Conservation (phyloP, 2,113 vertebrate genomes). For the Haemorhous mexicanus region DNA sequence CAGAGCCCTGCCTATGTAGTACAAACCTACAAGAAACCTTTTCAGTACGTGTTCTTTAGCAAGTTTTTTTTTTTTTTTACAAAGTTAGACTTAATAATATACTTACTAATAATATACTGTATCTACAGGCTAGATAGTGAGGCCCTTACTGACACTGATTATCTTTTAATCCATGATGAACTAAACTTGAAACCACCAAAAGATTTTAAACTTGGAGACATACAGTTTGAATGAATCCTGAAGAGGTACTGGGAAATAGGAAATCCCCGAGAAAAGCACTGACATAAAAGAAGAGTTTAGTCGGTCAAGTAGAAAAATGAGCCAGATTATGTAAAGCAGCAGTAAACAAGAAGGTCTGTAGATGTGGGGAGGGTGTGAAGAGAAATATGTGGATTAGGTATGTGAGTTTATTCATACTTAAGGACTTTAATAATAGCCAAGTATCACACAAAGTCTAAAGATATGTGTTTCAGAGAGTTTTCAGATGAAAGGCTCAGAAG, state of each 20-base stretch:
- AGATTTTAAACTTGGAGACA: not conserved
- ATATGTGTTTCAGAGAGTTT: not conserved
- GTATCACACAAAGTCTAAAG: not conserved
- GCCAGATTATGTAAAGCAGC: not conserved
- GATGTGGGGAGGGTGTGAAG: not conserved
- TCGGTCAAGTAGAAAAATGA: not conserved
- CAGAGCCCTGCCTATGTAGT: not conserved
- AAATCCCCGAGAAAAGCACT: conserved; percentile 17
- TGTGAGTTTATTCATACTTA: not conserved
- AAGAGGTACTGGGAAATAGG: conserved; percentile 28
- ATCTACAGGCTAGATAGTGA: not conserved
- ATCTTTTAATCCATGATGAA: not conserved
- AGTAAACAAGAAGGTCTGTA: not conserved
- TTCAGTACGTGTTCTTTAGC: not conserved
- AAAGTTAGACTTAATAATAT: not conserved
- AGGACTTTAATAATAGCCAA: not conserved
- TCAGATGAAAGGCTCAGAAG: not conserved
- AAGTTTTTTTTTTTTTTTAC: not conserved
- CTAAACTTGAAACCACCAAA: not conserved
- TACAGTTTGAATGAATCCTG: conserved; percentile 39
- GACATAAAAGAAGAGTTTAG: not conserved
- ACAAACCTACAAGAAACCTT: not conserved
- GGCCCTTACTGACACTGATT: not conserved
- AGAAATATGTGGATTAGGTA: not conserved
- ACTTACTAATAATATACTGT: not conserved